Conservation (phyloP, 2,113 vertebrate species). For the Drymodes brunneopygia region DNA sequence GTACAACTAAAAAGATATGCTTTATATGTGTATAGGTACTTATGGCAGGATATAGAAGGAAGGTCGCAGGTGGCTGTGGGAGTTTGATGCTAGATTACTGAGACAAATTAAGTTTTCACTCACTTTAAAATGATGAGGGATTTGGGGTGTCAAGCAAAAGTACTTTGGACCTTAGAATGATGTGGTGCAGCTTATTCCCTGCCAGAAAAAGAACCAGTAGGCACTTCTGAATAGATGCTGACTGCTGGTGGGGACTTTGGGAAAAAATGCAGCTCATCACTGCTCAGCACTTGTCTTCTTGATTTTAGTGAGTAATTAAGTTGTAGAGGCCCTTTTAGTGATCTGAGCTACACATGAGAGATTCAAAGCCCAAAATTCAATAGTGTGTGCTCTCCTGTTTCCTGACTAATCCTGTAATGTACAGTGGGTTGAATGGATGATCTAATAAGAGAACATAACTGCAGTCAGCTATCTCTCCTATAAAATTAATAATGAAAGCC, state of each 20-base stretch:
- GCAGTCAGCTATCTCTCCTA: background rate
- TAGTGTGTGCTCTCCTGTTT: background rate
- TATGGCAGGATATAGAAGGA: background rate
- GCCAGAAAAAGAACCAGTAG: background rate
- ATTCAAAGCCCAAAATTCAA: background rate
- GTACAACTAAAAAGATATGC: background rate
- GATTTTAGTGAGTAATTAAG: conserved; percentile 5
- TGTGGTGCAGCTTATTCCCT: background rate
- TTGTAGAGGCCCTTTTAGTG: conserved; percentile 1
- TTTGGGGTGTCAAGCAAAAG: background rate
- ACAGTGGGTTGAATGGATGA: background rate
- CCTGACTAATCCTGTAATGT: background rate
- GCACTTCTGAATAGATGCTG: background rate
- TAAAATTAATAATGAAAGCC: background rate
- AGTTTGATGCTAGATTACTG: background rate
- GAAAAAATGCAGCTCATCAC: background rate
- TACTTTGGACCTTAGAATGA: background rate
- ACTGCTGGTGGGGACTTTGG: background rate
- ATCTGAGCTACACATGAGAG: background rate
- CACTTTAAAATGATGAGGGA: background rate
- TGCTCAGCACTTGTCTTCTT: conserved; percentile 4
- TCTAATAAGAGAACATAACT: conserved; percentile 14
- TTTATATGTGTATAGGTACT: background rate
- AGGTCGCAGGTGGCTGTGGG: background rate
- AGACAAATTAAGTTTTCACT: background rate